A percentile compares a stretch with the other conserved stretches of the same genome.
Conservation (phyloP, 2,888 invertebrate genomes). For the Heteromurus nitidus region DNA sequence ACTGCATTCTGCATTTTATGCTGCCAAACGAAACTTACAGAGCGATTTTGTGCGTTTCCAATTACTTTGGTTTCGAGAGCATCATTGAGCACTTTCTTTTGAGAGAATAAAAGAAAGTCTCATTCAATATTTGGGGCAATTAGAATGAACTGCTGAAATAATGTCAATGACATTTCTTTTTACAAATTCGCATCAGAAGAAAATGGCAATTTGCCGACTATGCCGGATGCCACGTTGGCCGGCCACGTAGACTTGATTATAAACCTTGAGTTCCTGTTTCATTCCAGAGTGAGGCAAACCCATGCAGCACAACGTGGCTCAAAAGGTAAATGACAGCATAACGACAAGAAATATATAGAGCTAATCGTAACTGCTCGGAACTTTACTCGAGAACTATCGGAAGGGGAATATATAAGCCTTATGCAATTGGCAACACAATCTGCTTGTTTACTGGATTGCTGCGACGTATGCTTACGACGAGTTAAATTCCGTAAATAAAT, state of each 20-base stretch:
- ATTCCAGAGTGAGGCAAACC: no score
- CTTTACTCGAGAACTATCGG: slow-evolving; percentile 26
- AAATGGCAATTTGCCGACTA: slow-evolving; percentile 53
- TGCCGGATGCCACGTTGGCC: slow-evolving; percentile 47
- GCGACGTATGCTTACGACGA: not conserved
- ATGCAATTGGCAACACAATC: slow-evolving; percentile 19
- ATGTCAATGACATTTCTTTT: slow-evolving; percentile 42
- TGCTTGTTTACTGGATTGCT: not conserved
- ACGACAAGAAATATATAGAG: not conserved
- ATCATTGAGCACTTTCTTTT: no score
- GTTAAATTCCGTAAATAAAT: not conserved
- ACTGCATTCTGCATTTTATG: no score
- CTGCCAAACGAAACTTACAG: no score
- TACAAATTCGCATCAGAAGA: no score
- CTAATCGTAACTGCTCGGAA: slow-evolving; percentile 13
- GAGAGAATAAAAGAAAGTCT: no score
- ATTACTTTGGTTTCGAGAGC: no score
- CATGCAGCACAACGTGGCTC: no score
- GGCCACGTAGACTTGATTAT: not conserved
- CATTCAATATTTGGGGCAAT: no score
- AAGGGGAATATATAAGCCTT: not conserved
- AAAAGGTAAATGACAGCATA: not conserved
- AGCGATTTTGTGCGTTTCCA: no score
- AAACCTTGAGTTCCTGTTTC: no score
- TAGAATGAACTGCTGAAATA: no score